These are phyloP conservation scores for Protaetia brevitarsis DNA, from an alignment of 1,140 invertebrate genomes.

Conservation along the genomic window DNA sequence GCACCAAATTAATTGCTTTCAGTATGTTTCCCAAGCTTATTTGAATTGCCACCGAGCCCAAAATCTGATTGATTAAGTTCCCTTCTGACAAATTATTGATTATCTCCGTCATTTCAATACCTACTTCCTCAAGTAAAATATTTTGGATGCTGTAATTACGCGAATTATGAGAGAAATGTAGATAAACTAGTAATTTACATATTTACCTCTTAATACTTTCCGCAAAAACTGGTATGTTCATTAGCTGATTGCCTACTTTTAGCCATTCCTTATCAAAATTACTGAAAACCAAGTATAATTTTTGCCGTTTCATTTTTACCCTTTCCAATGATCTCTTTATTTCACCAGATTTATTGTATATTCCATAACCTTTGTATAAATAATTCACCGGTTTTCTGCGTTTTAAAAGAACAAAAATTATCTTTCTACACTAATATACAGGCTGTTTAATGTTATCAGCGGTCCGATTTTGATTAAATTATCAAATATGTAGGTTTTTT, in stretches of 20 bases:
- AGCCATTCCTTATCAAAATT: constrained; percentile 55
- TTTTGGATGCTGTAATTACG: constrained; percentile 57
- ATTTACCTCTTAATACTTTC: constrained; percentile 53
- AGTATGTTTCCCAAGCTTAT: constrained; percentile 76
- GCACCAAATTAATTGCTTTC: constrained; percentile 58
- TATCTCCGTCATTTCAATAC: not conserved
- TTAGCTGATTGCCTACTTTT: constrained; percentile 56
- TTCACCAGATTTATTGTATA: not conserved
- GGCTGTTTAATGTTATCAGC: too few species aligned
- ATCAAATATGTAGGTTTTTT: too few species aligned
- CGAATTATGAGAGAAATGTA: too few species aligned
- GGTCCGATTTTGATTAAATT: too few species aligned
- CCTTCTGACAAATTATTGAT: not conserved
- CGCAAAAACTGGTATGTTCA: constrained; percentile 6
- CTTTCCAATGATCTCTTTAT: not conserved
- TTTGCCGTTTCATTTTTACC: not conserved
- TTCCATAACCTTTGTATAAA: not conserved
- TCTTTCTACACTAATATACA: too few species aligned
- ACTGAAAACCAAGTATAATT: not conserved
- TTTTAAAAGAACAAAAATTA: not conserved
- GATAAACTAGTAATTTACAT: too few species aligned
- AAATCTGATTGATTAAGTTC: constrained; percentile 29
- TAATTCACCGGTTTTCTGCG: not conserved
- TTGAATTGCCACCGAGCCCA: constrained; percentile 72
- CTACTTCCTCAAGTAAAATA: not conserved